Evolutionary conservation across 2,797 vertebrate species (phyloP), one percentile per base, ranked within the genome.

Genomic region (Typhlichthys subterraneus): DNA sequence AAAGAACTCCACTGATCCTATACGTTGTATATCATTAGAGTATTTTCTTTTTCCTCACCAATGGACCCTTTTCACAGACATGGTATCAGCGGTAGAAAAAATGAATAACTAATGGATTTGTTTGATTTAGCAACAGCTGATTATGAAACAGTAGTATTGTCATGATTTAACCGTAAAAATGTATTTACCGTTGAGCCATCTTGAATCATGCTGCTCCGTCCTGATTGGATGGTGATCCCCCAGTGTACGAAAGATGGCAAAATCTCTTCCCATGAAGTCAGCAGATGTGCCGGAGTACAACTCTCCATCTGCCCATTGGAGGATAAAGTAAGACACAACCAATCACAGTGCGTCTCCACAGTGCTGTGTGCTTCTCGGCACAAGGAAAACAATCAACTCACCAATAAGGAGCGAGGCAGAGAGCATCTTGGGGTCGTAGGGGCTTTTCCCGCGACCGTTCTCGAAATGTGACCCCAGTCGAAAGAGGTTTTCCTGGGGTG

Each of bases 231-330:
- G 96, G 72, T 98, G 95, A 65, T 95, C 94, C 57, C 96, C 96
- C 67, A 98, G 90, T 12, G 96, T 97, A 73, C 96, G 94, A 88
- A 97, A 98, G 89, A 98, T 97, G 62, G 96, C 96, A 74, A 97
- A 98, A 82, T 98, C 96, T 79, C 96, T 91, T 79, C 96, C 96
- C 96, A 98, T 98, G 90, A 98, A 98, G 85, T 98, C 96, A 52
- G 96, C 96, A 5, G 96, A 96, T 33, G 96, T 98, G 79, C 96
- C 96, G 15, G 96, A 96, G 81, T 98, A 98, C 73, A 98, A 81
- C 53, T 98, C 96, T 75, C 96, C 96, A 84, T 98, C 96, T 98
- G 92, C 50, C 73, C 76, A 63, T 5, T 55, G 70, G 56, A 65
- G 60, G 63, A 45, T 11, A 47, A 19, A 50, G 62, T 82, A 50